Percentiles rank a stretch among this genome's conserved stretches.
phyloP scores from a whole-genome alignment of 2,888 invertebrate genomes.

The Tubulanus polymorphus region DNA sequence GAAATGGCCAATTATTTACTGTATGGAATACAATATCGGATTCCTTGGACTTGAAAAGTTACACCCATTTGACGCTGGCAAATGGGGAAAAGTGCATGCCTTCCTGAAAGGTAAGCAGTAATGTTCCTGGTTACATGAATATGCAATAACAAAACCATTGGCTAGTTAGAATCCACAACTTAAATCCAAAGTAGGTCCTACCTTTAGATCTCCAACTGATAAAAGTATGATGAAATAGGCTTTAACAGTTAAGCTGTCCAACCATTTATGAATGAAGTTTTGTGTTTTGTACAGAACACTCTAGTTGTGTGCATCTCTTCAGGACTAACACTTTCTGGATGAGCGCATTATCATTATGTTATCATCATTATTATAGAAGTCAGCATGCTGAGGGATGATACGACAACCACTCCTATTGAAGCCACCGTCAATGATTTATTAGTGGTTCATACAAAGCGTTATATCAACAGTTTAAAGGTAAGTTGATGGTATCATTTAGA shows the following conservation, averaged over 20 bases:
- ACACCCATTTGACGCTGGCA: constrained; percentile 83
- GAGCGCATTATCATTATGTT: constrained; percentile 33
- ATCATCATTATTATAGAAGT: constrained; percentile 64
- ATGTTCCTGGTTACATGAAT: neutral
- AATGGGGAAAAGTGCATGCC: constrained; percentile 71
- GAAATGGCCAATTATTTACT: constrained; percentile 76
- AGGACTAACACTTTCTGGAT: too few species aligned
- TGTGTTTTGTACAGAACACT: too few species aligned
- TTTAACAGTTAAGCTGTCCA: too few species aligned
- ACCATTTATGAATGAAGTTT: too few species aligned
- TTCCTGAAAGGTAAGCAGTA: constrained; percentile 50
- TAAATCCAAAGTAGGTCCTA: too few species aligned
- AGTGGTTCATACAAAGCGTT: constrained; percentile 71
- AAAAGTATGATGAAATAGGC: too few species aligned
- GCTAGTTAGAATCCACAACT: neutral
- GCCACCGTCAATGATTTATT: constrained; percentile 68
- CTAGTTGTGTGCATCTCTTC: too few species aligned
- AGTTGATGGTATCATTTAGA: too few species aligned
- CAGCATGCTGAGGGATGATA: constrained; percentile 62
- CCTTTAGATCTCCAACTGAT: too few species aligned
- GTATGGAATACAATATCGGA: constrained; percentile 71
- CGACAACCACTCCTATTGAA: constrained; percentile 67
- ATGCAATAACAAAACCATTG: too few species aligned
- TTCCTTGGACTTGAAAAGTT: constrained; percentile 77
- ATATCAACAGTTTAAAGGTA: constrained; percentile 69